These are phyloP conservation scores for Blennius ocellaris DNA, from an alignment of 2,113 vertebrate genomes.

Conservation along the genomic window DNA sequence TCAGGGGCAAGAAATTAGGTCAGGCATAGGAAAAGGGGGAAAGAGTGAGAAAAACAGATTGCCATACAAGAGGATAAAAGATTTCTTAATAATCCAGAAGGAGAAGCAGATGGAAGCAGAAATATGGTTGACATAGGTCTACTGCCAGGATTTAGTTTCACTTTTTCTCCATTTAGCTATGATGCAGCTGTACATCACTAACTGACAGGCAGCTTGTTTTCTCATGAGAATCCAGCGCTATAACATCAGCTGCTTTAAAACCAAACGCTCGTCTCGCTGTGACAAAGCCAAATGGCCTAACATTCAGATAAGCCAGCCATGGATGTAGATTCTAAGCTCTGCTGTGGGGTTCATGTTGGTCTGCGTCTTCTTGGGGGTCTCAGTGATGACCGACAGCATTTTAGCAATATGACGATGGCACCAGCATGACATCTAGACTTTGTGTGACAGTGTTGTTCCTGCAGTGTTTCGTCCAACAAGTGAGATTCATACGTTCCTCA, in stretches of 20 bases:
- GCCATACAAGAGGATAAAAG: slow-evolving; percentile 10
- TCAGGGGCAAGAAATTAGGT: slow-evolving; percentile 27
- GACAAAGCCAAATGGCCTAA: background rate
- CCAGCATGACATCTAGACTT: slow-evolving; percentile 44
- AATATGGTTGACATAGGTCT: slow-evolving; percentile 38
- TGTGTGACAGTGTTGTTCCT: slow-evolving; percentile 52
- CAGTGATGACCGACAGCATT: slow-evolving; percentile 24
- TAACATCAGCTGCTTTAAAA: slow-evolving; percentile 18
- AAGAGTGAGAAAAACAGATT: slow-evolving; percentile 3
- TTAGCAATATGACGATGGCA: slow-evolving; percentile 57
- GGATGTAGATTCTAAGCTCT: background rate
- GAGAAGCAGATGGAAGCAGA: slow-evolving; percentile 14
- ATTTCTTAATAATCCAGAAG: slow-evolving; percentile 7
- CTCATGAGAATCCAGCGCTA: slow-evolving; percentile 27
- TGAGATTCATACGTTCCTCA: slow-evolving; percentile 38
- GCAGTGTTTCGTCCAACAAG: slow-evolving; percentile 51
- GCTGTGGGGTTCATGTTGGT: slow-evolving; percentile 17
- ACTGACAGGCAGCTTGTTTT: slow-evolving; percentile 17
- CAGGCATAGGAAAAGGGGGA: slow-evolving; percentile 3
- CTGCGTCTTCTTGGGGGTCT: slow-evolving; percentile 38
- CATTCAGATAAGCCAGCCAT: background rate
- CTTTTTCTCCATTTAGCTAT: slow-evolving; percentile 38
- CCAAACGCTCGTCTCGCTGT: slow-evolving; percentile 25
- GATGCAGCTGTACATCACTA: slow-evolving; percentile 43
- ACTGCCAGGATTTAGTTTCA: slow-evolving; percentile 41